phyloP scores from a whole-genome alignment of 2,888 invertebrate species.

The Bhutanitis thaidina region DNA sequence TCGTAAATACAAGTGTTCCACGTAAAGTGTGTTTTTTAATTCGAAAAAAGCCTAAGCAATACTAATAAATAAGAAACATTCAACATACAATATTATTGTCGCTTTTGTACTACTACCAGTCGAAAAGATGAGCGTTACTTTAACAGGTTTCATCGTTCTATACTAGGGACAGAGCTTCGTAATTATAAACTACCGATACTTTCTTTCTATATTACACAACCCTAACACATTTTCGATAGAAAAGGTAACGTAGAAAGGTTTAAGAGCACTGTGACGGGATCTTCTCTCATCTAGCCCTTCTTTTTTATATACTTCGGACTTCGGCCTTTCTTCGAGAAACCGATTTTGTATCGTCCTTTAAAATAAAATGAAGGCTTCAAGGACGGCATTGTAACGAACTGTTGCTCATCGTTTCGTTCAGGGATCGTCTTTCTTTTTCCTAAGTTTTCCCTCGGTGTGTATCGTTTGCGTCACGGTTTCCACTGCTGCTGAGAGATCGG shows the following conservation, averaged over 20 bases:
- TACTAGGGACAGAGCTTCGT: not conserved
- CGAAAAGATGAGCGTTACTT: conserved; percentile 22
- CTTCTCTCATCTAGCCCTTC: conserved; percentile 20
- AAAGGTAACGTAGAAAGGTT: not conserved
- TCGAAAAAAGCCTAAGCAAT: conserved; percentile 23
- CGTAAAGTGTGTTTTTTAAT: conserved; percentile 5
- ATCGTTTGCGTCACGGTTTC: conserved; percentile 94
- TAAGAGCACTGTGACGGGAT: conserved; percentile 34
- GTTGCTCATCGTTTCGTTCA: conserved; percentile 35
- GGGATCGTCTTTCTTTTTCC: conserved; percentile 90
- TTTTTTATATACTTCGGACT: not conserved
- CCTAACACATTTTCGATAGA: not conserved
- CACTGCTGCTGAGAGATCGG: conserved; percentile 87
- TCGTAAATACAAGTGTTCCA: conserved; percentile 1
- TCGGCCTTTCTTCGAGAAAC: not conserved
- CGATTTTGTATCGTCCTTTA: conserved; percentile 1
- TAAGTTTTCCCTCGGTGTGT: conserved; percentile 93
- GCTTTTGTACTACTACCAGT: conserved; percentile 65
- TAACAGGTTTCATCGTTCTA: not conserved
- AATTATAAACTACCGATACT: not conserved
- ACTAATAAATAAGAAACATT: conserved; percentile 27
- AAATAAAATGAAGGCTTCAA: conserved; percentile 19
- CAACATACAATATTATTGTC: conserved; percentile 56
- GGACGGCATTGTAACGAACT: conserved; percentile 31
- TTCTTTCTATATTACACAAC: not conserved